Conservation (phyloP, 2,113 vertebrate species). For the Carlito syrichta region DNA sequence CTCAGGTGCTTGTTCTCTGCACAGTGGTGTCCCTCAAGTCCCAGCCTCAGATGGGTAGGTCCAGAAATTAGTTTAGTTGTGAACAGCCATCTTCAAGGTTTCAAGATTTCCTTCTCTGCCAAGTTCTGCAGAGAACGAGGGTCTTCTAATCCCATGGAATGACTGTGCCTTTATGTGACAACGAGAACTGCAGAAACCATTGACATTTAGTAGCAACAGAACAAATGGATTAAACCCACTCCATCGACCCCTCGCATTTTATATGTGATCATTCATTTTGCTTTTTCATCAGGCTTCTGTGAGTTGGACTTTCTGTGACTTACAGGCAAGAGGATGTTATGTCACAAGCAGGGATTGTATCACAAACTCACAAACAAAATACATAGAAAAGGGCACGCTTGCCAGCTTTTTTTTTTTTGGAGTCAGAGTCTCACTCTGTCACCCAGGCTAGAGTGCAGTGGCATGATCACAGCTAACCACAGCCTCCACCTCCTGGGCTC, state of each 20-base stretch:
- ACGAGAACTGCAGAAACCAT: background rate
- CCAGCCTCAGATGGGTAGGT: background rate
- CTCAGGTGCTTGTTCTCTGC: background rate
- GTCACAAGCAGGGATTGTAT: background rate
- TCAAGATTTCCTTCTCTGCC: background rate
- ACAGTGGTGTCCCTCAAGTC: background rate
- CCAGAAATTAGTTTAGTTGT: background rate
- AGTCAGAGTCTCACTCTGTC: too few species aligned
- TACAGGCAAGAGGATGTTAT: background rate
- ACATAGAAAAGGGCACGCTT: background rate
- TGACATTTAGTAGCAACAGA: background rate
- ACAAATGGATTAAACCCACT: background rate
- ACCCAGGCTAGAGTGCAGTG: too few species aligned
- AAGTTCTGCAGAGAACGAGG: background rate
- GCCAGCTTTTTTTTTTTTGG: background rate
- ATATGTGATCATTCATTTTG: background rate
- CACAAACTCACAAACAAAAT: background rate
- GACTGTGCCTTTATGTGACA: too few species aligned
- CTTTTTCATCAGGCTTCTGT: background rate
- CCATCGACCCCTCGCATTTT: background rate
- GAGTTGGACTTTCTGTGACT: background rate
- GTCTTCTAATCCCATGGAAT: background rate
- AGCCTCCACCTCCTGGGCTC: too few species aligned
- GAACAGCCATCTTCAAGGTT: background rate
- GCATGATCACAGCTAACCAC: too few species aligned